Base-by-base conservation (phyloP, 2,888 invertebrate species). In the Cenopis cana region DNA sequence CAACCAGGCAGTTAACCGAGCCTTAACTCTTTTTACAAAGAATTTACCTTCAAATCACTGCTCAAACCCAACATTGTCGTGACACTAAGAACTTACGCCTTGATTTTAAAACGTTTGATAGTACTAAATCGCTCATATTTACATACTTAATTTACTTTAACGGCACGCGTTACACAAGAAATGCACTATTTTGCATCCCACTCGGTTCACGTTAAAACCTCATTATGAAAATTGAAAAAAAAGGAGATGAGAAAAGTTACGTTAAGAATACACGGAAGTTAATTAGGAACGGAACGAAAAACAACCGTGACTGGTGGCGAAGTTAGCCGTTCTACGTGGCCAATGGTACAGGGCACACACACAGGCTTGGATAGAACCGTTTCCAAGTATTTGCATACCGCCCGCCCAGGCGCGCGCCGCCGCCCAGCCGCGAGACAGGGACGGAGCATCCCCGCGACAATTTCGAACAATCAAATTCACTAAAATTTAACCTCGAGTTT, bases 221-320 rank as follows among this genome's bases (percentile, higher is more conserved):
- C 81, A 69, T 80, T 79, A 80, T 87, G 83, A 88, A 78, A 77
- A 78, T 80, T 84, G 83, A 81, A 82, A 82, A 84, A 78, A 81
- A 85, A 85, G 87, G 88, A 90, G 91, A 93, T 92, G 93, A 91
- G 90, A 92, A 93, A 93, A 93, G 93, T 93, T 92, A 90, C 89
- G 90, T 91, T 87, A 88, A 92, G 91, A 91, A 92, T 91, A 90
- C 89, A 92, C 92, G 92, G 90, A 93, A 93, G 92, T 92, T 93
- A 93, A 93, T 93, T 93, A 93, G 89, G 88, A 91, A 88, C 89
- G 89, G 91, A 92, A 89, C 93, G 92, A 92, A 93, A 93, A 94
- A 93, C 94, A 94, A 94, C 94, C 94, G 94, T 93, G 90, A 91
- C 93, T 93, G 93, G 89, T 92, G 93, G 92, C 94, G 93, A 93